These are phyloP conservation scores for Wasmannia auropunctata DNA, from an alignment of 1,140 invertebrate species.

Conservation along the genomic window DNA sequence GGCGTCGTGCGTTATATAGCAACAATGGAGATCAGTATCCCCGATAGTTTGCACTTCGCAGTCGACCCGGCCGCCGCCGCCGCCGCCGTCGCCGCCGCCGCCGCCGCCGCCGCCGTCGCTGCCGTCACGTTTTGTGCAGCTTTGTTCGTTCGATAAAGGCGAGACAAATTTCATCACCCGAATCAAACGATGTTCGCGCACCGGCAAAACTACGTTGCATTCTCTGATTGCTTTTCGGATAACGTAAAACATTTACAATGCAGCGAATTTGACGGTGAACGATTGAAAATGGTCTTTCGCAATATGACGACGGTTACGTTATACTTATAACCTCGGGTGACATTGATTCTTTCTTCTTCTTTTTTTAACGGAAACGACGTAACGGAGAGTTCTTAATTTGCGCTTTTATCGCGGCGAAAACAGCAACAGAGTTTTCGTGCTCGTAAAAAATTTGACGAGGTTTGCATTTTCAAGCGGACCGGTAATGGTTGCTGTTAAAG, in stretches of 20 bases:
- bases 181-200: slow-evolving; percentile 21
- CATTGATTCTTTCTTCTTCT: not conserved
- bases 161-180: slow-evolving; percentile 58
- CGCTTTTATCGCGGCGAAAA: slow-evolving; percentile 14
- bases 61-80: slow-evolving; percentile 19
- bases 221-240: not conserved
- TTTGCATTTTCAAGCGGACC: slow-evolving; percentile 34
- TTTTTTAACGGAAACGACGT: not conserved
- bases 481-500: slow-evolving; percentile 30
- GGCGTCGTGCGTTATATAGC: slow-evolving; percentile 13
- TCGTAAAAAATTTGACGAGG: slow-evolving; percentile 9
- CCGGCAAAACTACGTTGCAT: slow-evolving; percentile 21
- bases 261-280: not conserved
- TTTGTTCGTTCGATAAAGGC: slow-evolving; percentile 57
- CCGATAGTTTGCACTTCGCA: slow-evolving; percentile 53
- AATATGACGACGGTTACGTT: no score
- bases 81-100: not conserved
- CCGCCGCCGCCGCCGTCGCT: slow-evolving; percentile 3
- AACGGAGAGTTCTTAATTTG: not conserved
- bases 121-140: slow-evolving; percentile 40
- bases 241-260: not conserved
- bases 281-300: not conserved
- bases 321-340: no score
- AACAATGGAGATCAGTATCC: slow-evolving; percentile 58
- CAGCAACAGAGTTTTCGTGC: not conserved